phyloP scores from a whole-genome alignment of 2,888 invertebrate genomes.

The Ommatoiulus sabulosus region DNA sequence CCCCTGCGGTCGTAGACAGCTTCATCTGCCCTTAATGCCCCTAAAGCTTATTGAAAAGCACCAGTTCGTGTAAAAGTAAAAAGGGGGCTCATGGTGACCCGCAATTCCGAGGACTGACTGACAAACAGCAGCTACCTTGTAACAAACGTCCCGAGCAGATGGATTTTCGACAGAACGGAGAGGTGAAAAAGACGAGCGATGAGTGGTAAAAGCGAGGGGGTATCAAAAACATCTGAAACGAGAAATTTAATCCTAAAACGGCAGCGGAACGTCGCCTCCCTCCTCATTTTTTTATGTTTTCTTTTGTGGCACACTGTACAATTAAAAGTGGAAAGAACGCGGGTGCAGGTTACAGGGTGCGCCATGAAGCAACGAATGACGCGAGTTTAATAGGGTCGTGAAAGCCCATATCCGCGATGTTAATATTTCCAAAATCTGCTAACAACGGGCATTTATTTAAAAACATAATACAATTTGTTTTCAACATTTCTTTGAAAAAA shows the following conservation, averaged over 20 bases:
- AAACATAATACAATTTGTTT: no score
- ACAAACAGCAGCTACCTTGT: slow-evolving; percentile 17
- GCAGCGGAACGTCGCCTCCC: neutral
- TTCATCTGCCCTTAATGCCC: neutral
- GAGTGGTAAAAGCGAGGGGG: neutral
- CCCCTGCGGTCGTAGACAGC: neutral
- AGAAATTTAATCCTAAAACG: slow-evolving; percentile 1
- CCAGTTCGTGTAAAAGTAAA: neutral
- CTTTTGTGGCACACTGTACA: neutral
- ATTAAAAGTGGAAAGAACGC: no score
- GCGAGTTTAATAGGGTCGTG: no score
- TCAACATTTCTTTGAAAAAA: no score
- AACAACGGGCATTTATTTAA: no score
- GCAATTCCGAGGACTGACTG: neutral
- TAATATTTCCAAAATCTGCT: no score
- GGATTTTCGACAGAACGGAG: neutral
- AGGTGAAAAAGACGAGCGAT: neutral
- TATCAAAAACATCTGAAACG: neutral
- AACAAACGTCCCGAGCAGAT: neutral
- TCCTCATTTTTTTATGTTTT: neutral
- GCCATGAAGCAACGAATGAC: no score
- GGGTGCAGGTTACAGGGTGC: no score
- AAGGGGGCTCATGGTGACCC: neutral
- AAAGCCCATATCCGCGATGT: no score
- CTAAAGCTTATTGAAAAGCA: neutral